phyloP scores from a whole-genome alignment of 2,797 vertebrate genomes.

The Steatocranus sp. region DNA sequence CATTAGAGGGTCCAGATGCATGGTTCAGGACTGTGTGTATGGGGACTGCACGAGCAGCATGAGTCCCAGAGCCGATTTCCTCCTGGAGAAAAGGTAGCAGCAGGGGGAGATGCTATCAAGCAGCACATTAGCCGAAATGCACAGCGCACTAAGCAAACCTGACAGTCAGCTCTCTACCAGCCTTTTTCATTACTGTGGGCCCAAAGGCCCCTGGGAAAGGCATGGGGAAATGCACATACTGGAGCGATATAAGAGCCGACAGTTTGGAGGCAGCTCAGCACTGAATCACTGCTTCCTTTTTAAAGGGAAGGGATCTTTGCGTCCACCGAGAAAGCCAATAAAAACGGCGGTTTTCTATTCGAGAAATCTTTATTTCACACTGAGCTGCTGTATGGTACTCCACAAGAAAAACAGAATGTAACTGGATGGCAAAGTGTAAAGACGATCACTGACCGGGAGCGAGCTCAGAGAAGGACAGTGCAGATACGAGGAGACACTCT shows the following conservation, averaged over 20 bases:
- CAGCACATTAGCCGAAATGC: conserved; percentile 73
- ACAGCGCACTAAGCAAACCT: conserved; percentile 71
- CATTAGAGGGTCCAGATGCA: conserved; percentile 65
- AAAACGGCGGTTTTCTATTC: conserved; percentile 39
- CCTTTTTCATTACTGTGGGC: conserved; percentile 73
- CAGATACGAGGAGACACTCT: conserved; percentile 7
- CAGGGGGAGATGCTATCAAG: conserved; percentile 70
- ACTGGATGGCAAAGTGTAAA: background rate
- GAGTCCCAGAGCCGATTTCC: conserved; percentile 68
- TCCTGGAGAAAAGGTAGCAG: conserved; percentile 72
- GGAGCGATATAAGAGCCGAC: conserved; percentile 70
- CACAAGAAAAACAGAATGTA: background rate
- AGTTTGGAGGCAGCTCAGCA: conserved; percentile 67
- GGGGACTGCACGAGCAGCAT: conserved; percentile 66
- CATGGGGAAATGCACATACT: conserved; percentile 62
- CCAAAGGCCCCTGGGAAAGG: conserved; percentile 68
- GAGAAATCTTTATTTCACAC: conserved; percentile 31
- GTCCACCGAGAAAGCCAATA: conserved; percentile 29
- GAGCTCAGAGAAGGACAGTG: conserved; percentile 2
- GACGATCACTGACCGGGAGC: conserved; percentile 40
- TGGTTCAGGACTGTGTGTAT: conserved; percentile 32
- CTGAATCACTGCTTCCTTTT: conserved; percentile 70
- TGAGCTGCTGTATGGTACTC: background rate
- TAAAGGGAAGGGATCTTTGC: conserved; percentile 39
- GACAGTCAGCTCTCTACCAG: conserved; percentile 75